Evolutionary conservation across 2,888 invertebrate genomes (phyloP).

Genomic region (Drosophila quinaria): DNA sequence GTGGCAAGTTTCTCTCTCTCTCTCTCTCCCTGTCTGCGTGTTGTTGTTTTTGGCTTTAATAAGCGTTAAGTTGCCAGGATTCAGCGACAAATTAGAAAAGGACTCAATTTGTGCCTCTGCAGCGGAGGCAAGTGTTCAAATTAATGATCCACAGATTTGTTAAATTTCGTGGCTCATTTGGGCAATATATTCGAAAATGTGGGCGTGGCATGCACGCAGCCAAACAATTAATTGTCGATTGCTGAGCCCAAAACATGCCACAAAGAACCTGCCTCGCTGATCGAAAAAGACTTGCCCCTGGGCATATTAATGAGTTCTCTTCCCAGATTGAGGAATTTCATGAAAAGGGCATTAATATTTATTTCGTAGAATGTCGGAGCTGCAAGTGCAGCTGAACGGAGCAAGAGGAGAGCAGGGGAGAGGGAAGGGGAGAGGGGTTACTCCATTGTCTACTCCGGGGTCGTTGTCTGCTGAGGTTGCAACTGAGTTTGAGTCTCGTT

Average conservation of each 20-base stretch:
- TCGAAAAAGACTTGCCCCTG: conserved; percentile 31
- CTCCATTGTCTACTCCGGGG: conserved; percentile 36
- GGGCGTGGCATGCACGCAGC: conserved; percentile 66
- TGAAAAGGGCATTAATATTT: conserved; percentile 52
- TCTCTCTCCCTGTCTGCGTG: not conserved
- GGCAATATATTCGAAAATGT: not conserved
- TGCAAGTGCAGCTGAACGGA: conserved; percentile 36
- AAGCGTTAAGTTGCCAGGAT: conserved; percentile 75
- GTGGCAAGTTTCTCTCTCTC: conserved; percentile 6
- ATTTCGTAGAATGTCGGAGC: conserved; percentile 25
- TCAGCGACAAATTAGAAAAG: conserved; percentile 57
- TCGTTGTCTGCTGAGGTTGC: conserved; percentile 48
- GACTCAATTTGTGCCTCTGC: conserved; percentile 62
- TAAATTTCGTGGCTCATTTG: conserved; percentile 79
- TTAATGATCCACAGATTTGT: conserved; percentile 80
- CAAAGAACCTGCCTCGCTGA: conserved; percentile 1
- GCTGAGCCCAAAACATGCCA: conserved; percentile 36
- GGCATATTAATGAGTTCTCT: conserved; percentile 77
- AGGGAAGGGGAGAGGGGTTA: conserved; percentile 28
- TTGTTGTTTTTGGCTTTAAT: conserved; percentile 60
- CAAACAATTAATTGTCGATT: conserved; percentile 69
- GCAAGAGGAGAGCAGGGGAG: conserved; percentile 2
- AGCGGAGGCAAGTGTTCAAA: conserved; percentile 70
- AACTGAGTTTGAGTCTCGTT: conserved; percentile 10
- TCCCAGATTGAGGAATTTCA: conserved; percentile 66